phyloP scores from a whole-genome alignment of 2,797 vertebrate species.

The Sebastes hubbsi region DNA sequence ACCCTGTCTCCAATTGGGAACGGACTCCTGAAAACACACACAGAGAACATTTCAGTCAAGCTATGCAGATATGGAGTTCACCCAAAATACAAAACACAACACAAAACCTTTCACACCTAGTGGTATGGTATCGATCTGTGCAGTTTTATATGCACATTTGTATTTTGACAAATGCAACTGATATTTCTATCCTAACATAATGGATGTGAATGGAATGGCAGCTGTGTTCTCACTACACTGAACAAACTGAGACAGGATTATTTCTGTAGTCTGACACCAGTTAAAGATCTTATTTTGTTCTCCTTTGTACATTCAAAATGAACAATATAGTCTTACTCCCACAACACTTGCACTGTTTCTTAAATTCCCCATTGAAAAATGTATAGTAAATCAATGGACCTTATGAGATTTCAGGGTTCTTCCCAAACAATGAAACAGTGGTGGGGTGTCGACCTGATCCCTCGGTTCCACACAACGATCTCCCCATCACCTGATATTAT shows the following conservation, averaged over 20 bases:
- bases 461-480: not conserved
- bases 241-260: not conserved
- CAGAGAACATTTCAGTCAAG: not conserved
- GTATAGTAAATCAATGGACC: not conserved
- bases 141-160: not conserved
- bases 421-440: not conserved
- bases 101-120: not conserved
- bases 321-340: not conserved
- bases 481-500: not conserved
- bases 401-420: not conserved
- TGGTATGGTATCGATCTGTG: not conserved
- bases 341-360: not conserved
- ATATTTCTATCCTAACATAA: not conserved
- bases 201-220: not conserved
- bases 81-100: not conserved
- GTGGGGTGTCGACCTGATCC: not conserved
- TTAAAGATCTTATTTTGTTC: not conserved
- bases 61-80: conserved; percentile 9
- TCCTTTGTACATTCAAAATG: not conserved
- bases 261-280: not conserved
- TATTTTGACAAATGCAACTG: not conserved
- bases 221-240: not conserved
- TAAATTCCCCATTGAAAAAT: not conserved
- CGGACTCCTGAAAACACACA: conserved; percentile 85
- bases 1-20: conserved; percentile 98